phyloP scores from a whole-genome alignment of 2,888 invertebrate species.

The Drosophila crucigera region DNA sequence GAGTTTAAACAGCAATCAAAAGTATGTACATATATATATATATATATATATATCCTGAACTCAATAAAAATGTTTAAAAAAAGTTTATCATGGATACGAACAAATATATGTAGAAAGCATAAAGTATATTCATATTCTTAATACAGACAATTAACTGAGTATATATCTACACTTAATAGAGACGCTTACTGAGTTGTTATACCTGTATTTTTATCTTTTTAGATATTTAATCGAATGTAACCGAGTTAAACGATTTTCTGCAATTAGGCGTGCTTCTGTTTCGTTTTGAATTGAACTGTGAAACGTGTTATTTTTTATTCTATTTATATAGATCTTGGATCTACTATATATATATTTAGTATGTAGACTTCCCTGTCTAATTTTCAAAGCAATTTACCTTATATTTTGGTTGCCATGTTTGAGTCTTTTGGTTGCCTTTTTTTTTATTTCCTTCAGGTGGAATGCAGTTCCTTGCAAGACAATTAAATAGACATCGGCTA shows the following conservation, averaged over 20 bases:
- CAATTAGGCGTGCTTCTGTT: no score
- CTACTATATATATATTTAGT: background rate
- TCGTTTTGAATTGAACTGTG: background rate
- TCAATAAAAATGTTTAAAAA: background rate
- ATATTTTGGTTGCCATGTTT: background rate
- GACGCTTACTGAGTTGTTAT: background rate
- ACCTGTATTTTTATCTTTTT: background rate
- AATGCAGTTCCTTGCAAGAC: conserved; percentile 20
- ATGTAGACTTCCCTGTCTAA: background rate
- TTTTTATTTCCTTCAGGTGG: background rate
- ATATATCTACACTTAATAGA: no score
- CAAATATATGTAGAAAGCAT: no score
- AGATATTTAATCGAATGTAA: no score
- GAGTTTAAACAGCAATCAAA: background rate
- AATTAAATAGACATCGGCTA: conserved; percentile 71
- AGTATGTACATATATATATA: no score
- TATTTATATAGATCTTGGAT: background rate
- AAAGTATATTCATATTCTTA: no score
- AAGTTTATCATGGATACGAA: no score
- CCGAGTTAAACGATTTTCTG: no score
- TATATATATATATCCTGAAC: no score
- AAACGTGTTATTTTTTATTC: background rate
- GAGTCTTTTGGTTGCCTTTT: background rate
- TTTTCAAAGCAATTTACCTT: background rate
- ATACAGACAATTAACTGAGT: no score